Evolutionary conservation across 1,140 invertebrate species (phyloP).

Genomic region (Drosophila baimaii): DNA sequence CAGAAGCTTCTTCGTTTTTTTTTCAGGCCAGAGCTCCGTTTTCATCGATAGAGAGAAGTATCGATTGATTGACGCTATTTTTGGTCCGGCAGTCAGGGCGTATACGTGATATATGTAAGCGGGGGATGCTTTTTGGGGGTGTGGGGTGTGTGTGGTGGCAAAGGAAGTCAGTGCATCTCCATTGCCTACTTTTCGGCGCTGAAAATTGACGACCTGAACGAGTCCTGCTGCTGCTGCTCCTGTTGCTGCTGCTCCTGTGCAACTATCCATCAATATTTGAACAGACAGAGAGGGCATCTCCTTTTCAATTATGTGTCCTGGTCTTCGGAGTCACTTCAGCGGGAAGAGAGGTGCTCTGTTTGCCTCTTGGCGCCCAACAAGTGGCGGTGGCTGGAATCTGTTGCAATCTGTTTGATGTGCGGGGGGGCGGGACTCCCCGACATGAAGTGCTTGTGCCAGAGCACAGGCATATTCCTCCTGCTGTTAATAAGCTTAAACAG

Average conservation of each 20-base stretch:
- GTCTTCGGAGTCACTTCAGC: constrained; percentile 3
- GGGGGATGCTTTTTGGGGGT: too few species aligned
- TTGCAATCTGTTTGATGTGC: constrained; percentile 22
- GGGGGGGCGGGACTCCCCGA: too few species aligned
- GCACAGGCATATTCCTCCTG: too few species aligned
- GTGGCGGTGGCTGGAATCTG: constrained; percentile 23
- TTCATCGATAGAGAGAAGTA: constrained; percentile 16
- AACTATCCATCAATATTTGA: constrained; percentile 47
- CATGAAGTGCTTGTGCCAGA: background rate
- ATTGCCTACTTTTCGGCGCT: constrained; percentile 22
- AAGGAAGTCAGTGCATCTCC: constrained; percentile 32
- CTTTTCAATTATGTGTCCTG: constrained; percentile 29
- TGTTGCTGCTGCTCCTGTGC: too few species aligned
- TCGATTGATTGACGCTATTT: constrained; percentile 42
- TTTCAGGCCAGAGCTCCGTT: background rate
- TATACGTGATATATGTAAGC: constrained; percentile 27
- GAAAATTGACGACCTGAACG: constrained; percentile 30
- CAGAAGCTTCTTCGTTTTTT: constrained; percentile 1
- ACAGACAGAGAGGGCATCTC: background rate
- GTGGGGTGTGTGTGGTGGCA: background rate
- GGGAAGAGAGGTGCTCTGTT: constrained; percentile 4
- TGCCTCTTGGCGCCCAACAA: constrained; percentile 46
- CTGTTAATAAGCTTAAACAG: constrained; percentile 66
- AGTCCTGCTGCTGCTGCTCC: background rate
- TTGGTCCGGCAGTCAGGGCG: constrained; percentile 17